Evolutionary conservation across 2,113 vertebrate species (phyloP), one percentile per base, ranked within the genome.

Genomic region (Phylloscopus trochiloides): DNA sequence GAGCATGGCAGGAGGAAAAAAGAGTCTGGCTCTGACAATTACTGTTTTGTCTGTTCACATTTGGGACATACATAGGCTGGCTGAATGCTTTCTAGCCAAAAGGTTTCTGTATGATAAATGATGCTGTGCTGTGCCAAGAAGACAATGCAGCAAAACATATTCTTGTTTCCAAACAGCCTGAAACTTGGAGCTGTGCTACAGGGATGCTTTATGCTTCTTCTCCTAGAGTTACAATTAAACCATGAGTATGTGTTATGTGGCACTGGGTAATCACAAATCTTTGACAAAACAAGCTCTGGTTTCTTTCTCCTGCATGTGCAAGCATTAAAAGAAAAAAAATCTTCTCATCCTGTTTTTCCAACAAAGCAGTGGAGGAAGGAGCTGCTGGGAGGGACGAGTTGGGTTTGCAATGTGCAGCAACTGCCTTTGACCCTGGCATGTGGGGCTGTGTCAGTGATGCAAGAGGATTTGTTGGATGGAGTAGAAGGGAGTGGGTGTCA

Each of bases 41-140:
- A 72, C 28, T 83, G 38, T 66, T 95, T 93, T 61, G 31, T 85
- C 57, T 96, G 28, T 94, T 92, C 63, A 47, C 32, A 77, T 91
- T n/a, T 86, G 81, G 78, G 84, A 14, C 63, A 34, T 85, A 77
- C 80, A 55, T 74, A 86, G 77, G 47, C 88, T n/a, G 5, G 75
- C 72, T 82, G 43, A 93, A 67, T 43, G 66, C 58, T 63, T 97
- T 90, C 50, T 79, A 90, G 86, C 50, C 80, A 52, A 36, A 36
- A 76, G 77, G 45, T 66, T 87, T 92, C 66, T 36, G 4, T 88
- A 47, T 79, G 86, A 91, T 88, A 92, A 95, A 89, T 73, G 61
- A 70, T 74, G 51, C 70, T 82, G 43, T 59, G n/a, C 26, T 40
- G 40, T 67, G 77, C 90, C 79, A 88, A 65, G 52, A 73, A 84